Evolutionary conservation across 2,888 invertebrate genomes (phyloP), one percentile per base, ranked within the genome.

Genomic region (Syrphus vitripennis): DNA sequence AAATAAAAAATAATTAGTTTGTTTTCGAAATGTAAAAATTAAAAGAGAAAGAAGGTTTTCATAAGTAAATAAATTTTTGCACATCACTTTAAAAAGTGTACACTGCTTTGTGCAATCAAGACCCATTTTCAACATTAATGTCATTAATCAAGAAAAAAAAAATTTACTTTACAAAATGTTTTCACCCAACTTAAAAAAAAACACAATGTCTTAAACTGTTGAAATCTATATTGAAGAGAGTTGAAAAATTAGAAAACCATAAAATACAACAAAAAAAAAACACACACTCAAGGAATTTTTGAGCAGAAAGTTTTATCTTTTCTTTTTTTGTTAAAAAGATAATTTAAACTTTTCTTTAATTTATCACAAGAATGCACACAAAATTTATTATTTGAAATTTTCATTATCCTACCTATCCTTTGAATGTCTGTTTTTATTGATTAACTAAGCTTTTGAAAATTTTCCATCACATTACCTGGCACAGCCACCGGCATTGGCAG

Each of bases 301-400:
- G 21, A 21, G 21, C 21, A 59, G 14, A 37, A 59, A 21, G 19
- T 57, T 34, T 37, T 59, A 5, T 26, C 2, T 12, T 19, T 21
- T n/a, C 1, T 59, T 12, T 37, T n/a, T 19, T 45, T 5, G 5
- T 16, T 5, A 1, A 1, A 31, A 34, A 29, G 9, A 2, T 31
- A 50, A n/a, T 61, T 50, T 50, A 24, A 67, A 67, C n/a, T 67
- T 67, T 50, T 2, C 50, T 67, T 67, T 50, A 67, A 67, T 67
- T 67, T 50, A 31, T 50, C 67, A 50, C 45, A 48, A 67, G 67
- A 67, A 24, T 67, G 50, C 50, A 67, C 67, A 67, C 67, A 67
- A n/a, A 67, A 50, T n/a, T n/a, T n/a, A n/a, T 48, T 26, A 31
- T 67, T 50, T 48, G n/a, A 48, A 67, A 67, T 67, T 50, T 67